Evolutionary conservation across 2,888 invertebrate species (phyloP).

Genomic region (Lacanobia wlatinum): DNA sequence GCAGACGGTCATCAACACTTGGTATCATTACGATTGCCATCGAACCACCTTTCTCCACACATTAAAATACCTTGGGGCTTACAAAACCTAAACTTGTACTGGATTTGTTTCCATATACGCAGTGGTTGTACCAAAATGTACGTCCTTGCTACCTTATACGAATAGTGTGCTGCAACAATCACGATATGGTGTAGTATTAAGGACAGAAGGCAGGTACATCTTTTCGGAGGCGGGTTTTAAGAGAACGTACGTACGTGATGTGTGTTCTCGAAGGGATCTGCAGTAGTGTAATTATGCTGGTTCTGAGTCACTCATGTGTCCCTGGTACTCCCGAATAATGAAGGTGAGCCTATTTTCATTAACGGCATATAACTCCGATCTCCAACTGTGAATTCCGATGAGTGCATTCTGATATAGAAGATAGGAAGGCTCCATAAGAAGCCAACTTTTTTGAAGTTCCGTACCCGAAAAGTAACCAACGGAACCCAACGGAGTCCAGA

Average conservation of each 20-base stretch:
- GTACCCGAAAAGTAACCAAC: too few relatives aligned
- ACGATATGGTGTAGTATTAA: conserved; percentile 34
- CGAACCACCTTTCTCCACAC: conserved; percentile 54
- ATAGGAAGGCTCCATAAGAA: too few relatives aligned
- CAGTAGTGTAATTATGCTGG: neutral
- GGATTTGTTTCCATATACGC: conserved; percentile 59
- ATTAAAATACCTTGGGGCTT: conserved; percentile 56
- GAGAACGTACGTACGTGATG: neutral
- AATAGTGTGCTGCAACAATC: conserved; percentile 49
- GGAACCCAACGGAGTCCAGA: neutral
- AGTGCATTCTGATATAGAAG: too few relatives aligned
- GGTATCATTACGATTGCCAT: conserved; percentile 59
- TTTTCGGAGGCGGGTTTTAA: conserved; percentile 36
- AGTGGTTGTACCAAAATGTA: conserved; percentile 43
- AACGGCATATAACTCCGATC: neutral
- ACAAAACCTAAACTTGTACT: conserved; percentile 61
- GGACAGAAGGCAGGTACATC: conserved; percentile 45
- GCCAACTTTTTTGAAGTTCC: too few relatives aligned
- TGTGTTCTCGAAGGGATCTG: neutral
- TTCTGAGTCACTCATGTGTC: neutral
- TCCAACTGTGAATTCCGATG: too few relatives aligned
- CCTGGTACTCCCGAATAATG: neutral
- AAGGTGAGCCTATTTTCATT: neutral
- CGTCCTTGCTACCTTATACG: conserved; percentile 63
- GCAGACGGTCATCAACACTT: conserved; percentile 41